These are phyloP conservation scores for Sebastes hubbsi DNA, from an alignment of 2,797 vertebrate genomes.

Conservation along the genomic window DNA sequence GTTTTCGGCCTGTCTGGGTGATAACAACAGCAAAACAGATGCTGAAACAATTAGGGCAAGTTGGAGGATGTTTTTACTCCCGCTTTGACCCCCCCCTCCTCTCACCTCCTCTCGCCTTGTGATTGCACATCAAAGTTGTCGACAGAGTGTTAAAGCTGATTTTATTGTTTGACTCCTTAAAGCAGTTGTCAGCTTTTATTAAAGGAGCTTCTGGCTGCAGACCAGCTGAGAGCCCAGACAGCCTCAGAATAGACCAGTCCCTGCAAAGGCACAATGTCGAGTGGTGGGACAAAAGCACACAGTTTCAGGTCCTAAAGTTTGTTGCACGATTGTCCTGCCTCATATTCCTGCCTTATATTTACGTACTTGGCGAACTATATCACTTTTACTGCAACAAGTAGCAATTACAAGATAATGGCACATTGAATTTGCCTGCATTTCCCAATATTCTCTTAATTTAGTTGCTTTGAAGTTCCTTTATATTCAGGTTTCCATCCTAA, in stretches of 20 bases:
- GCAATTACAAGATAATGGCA: not conserved
- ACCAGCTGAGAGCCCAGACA: slow-evolving; percentile 36
- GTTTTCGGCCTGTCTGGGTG: slow-evolving; percentile 62
- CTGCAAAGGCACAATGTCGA: not conserved
- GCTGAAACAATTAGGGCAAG: slow-evolving; percentile 77
- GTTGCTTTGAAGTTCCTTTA: not conserved
- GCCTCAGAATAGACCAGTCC: slow-evolving; percentile 19
- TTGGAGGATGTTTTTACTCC: slow-evolving; percentile 80
- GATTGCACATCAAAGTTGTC: slow-evolving; percentile 80
- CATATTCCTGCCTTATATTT: not conserved
- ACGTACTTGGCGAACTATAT: not conserved
- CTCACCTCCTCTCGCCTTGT: slow-evolving; percentile 37
- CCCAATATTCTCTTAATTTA: not conserved
- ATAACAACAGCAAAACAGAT: slow-evolving; percentile 75
- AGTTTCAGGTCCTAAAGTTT: not conserved
- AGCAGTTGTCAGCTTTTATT: slow-evolving; percentile 62
- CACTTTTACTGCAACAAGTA: not conserved
- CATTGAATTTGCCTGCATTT: not conserved
- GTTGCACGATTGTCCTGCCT: not conserved
- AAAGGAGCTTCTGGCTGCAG: slow-evolving; percentile 45
- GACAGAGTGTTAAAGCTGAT: slow-evolving; percentile 73
- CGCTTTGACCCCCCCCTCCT: not conserved
- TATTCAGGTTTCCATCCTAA: not conserved
- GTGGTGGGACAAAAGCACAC: not conserved
- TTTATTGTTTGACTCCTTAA: slow-evolving; percentile 74